These are phyloP conservation scores for Ectobius pallidus DNA, from an alignment of 2,888 invertebrate species.

Conservation along the genomic window DNA sequence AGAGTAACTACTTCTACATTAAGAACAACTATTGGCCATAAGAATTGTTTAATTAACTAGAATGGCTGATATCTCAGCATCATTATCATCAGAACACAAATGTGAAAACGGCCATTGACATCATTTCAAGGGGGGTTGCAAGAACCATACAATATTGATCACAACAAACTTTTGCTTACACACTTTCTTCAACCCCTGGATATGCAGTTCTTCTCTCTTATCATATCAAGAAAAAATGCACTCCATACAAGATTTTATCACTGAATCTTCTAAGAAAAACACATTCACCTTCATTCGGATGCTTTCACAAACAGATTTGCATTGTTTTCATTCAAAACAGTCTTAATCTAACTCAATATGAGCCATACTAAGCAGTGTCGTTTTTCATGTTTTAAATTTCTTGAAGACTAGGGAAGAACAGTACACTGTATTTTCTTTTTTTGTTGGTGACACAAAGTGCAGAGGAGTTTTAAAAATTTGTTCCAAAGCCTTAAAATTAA, in stretches of 20 bases:
- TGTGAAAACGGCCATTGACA: conserved; percentile 37
- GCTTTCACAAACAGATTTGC: conserved; percentile 29
- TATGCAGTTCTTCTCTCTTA: conserved; percentile 10
- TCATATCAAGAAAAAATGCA: conserved; percentile 25
- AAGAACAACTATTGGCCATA: conserved; percentile 11
- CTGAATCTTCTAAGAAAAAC: background rate
- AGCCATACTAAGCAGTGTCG: conserved; percentile 37
- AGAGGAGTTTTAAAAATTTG: background rate
- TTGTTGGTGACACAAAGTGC: background rate
- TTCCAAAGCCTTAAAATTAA: background rate
- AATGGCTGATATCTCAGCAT: conserved; percentile 40
- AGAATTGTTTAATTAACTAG: conserved; percentile 37
- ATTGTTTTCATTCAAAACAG: conserved; percentile 35
- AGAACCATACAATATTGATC: too few relatives aligned
- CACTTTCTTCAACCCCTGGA: conserved; percentile 21
- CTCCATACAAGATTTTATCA: conserved; percentile 9
- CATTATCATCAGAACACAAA: conserved; percentile 22
- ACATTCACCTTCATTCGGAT: conserved; percentile 23
- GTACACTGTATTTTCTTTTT: conserved; percentile 7
- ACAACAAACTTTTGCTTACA: too few relatives aligned
- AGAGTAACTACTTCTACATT: too few relatives aligned
- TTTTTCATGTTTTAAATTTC: conserved; percentile 25
- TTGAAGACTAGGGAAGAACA: conserved; percentile 34
- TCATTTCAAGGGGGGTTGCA: conserved; percentile 23
- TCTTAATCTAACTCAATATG: conserved; percentile 42